Conservation (phyloP, 2,888 invertebrate species). For the Abscondita cerata region DNA sequence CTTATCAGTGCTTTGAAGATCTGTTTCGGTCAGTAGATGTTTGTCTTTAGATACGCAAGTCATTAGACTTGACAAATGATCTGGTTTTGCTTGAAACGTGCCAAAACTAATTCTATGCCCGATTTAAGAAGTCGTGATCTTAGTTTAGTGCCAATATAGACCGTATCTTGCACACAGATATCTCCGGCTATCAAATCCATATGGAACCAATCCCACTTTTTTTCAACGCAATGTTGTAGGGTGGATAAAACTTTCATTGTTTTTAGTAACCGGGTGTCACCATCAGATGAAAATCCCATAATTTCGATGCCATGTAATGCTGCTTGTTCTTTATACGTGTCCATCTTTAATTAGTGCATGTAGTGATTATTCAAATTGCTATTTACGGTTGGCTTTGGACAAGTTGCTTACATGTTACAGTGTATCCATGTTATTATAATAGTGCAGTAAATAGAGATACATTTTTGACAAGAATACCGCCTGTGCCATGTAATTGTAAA, state of each 20-base stretch:
- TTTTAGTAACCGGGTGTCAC: too few species aligned
- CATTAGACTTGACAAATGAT: slow-evolving; percentile 38
- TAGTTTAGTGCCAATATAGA: slow-evolving; percentile 44
- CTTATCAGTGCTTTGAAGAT: slow-evolving; percentile 36
- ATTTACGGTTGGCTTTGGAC: too few species aligned
- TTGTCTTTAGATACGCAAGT: slow-evolving; percentile 39
- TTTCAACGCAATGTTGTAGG: too few species aligned
- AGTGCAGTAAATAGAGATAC: too few species aligned
- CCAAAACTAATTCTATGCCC: slow-evolving; percentile 40
- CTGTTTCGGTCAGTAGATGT: slow-evolving; percentile 36
- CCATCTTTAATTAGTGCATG: too few species aligned
- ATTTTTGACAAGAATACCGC: too few species aligned
- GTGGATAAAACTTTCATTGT: too few species aligned
- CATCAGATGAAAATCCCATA: not conserved
- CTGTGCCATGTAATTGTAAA: too few species aligned
- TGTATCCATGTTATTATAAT: too few species aligned
- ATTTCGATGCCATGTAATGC: not conserved
- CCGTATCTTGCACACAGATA: slow-evolving; percentile 39
- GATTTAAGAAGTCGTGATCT: slow-evolving; percentile 39
- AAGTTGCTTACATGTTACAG: too few species aligned
- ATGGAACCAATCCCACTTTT: slow-evolving; percentile 30
- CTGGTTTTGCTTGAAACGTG: slow-evolving; percentile 35
- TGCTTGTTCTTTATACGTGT: slow-evolving; percentile 1
- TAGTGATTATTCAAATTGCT: too few species aligned
- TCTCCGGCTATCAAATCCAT: slow-evolving; percentile 20